Conservation (phyloP, 2,797 vertebrate species). For the Ambastaia sidthimunki region DNA sequence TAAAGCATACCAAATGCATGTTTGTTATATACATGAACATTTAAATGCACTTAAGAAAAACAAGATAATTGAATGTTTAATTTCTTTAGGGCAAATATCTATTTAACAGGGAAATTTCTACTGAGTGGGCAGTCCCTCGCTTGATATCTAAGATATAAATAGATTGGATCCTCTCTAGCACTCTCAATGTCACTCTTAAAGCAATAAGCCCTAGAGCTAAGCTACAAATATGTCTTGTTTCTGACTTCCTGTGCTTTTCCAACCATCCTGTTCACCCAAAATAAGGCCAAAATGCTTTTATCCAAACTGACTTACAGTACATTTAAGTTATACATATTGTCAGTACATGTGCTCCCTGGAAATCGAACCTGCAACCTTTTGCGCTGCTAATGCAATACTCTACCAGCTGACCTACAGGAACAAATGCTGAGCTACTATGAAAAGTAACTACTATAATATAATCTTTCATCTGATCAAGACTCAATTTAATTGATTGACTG, state of each 20-base stretch:
- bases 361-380: too few relatives aligned
- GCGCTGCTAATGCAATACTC: too few relatives aligned
- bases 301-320: too few relatives aligned
- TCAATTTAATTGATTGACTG: too few relatives aligned
- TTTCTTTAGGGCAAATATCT: neutral
- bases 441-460: neutral
- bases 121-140: neutral
- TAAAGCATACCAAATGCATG: neutral
- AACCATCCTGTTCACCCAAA: neutral
- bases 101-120: neutral
- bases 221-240: neutral
- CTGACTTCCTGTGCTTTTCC: too few relatives aligned
- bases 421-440: neutral
- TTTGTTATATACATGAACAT: too few relatives aligned
- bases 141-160: conserved; percentile 28
- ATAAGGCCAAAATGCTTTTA: neutral
- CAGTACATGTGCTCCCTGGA: too few relatives aligned
- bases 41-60: too few relatives aligned
- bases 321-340: too few relatives aligned
- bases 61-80: too few relatives aligned
- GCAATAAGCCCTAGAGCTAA: neutral
- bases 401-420: too few relatives aligned
- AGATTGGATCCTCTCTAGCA: conserved; percentile 22
- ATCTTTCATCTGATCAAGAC: too few relatives aligned
- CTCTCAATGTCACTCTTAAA: neutral